Conservation (phyloP, 1,140 invertebrate genomes). For the Musca vetustissima region DNA sequence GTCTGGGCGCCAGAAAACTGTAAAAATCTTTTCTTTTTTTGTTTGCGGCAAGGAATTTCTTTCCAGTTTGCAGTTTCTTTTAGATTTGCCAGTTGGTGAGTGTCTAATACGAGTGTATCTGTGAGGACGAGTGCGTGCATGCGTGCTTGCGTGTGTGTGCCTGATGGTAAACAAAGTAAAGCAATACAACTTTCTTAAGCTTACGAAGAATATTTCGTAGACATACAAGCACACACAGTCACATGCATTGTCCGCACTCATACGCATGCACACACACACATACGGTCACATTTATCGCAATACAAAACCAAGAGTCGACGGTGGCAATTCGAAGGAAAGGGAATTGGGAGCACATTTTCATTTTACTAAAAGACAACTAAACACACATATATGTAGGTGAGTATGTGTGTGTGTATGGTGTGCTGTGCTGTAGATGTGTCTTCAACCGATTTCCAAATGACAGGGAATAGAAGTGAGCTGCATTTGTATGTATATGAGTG, state of each 20-base stretch:
- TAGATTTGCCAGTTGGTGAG: background rate
- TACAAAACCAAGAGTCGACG: background rate
- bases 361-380: slow-evolving; percentile 15
- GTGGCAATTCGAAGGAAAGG: background rate
- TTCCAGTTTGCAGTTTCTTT: background rate
- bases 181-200: slow-evolving; percentile 21
- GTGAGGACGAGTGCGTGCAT: no score
- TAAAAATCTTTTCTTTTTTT: no score
- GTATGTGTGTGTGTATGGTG: background rate
- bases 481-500: background rate
- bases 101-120: no score
- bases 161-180: slow-evolving; percentile 15
- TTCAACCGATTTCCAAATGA: no score
- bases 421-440: background rate
- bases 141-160: background rate
- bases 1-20: no score
- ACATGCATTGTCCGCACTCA: no score
- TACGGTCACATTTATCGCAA: background rate
- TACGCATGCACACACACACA: background rate
- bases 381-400: background rate
- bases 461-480: background rate
- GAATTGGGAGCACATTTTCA: slow-evolving; percentile 5
- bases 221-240: background rate
- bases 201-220: background rate
- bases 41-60: slow-evolving; percentile 11